Conservation (phyloP, 2,888 invertebrate species). For the Meteorus cinctellus region DNA sequence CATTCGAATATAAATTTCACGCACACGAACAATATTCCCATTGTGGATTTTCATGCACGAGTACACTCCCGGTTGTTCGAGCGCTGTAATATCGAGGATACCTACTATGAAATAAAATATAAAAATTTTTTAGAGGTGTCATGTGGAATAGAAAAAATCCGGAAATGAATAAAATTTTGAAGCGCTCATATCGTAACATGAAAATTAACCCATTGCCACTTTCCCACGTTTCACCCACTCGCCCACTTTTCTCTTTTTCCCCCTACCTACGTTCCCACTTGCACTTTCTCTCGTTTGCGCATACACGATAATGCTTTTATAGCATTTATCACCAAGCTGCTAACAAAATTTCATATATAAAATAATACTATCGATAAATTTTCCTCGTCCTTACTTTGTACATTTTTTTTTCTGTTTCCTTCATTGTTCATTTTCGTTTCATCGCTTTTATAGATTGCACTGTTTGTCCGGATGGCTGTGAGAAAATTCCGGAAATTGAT, state of each 20-base stretch:
- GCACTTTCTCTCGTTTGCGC: constrained; percentile 15
- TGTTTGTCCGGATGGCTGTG: constrained; percentile 2
- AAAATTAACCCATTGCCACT: constrained; percentile 28
- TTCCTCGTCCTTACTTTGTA: neutral
- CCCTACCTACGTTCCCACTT: neutral
- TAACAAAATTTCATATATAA: neutral
- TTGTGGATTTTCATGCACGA: constrained; percentile 14
- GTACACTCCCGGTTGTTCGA: constrained; percentile 29
- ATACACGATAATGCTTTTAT: constrained; percentile 23
- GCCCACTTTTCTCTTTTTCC: neutral
- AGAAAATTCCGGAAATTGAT: constrained; percentile 15
- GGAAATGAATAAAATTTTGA: constrained; percentile 13
- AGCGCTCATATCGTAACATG: constrained; percentile 11
- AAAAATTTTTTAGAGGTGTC: neutral
- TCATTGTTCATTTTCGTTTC: neutral
- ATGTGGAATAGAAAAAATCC: constrained; percentile 6
- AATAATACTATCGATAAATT: constrained; percentile 49
- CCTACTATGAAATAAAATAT: neutral
- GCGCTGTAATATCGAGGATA: constrained; percentile 27
- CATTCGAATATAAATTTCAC: neutral
- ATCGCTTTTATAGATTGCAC: neutral
- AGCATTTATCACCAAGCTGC: neutral
- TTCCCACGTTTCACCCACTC: neutral
- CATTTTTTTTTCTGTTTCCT: neutral
- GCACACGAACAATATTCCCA: constrained; percentile 12